Conservation (phyloP, 2,797 vertebrate genomes). For the Diplodus puntazzo region DNA sequence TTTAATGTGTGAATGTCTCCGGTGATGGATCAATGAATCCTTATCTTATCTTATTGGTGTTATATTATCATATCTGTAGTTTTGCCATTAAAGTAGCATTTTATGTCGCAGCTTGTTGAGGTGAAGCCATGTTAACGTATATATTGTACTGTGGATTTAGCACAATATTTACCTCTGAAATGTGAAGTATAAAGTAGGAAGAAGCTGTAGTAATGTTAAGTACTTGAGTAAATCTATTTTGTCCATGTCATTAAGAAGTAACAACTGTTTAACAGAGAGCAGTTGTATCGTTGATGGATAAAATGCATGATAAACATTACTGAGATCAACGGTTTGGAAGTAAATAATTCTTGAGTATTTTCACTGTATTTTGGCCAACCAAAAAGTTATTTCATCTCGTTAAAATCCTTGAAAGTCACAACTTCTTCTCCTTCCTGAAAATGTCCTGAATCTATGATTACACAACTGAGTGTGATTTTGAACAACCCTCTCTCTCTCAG, state of each 20-base stretch:
- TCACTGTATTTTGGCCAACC: neutral
- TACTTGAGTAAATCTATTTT: neutral
- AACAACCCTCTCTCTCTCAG: constrained; percentile 39
- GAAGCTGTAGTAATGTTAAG: neutral
- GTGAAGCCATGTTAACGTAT: neutral
- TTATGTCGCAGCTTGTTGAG: neutral
- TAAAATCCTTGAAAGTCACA: too few species aligned
- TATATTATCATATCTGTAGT: neutral
- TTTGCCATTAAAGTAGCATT: neutral
- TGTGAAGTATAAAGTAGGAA: neutral
- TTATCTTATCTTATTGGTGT: neutral
- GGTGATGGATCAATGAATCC: too few species aligned
- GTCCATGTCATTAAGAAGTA: neutral
- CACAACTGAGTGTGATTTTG: too few species aligned
- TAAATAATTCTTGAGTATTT: neutral
- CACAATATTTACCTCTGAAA: neutral
- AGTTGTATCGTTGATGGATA: neutral
- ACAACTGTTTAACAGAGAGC: neutral
- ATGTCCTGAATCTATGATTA: too few species aligned
- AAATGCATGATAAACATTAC: neutral
- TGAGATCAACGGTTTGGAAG: neutral
- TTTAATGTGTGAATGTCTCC: too few species aligned
- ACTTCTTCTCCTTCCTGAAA: too few species aligned
- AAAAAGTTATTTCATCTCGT: too few species aligned
- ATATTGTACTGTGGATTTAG: neutral